phyloP scores from a whole-genome alignment of 2,797 vertebrate species.

The Buceros bicornis region DNA sequence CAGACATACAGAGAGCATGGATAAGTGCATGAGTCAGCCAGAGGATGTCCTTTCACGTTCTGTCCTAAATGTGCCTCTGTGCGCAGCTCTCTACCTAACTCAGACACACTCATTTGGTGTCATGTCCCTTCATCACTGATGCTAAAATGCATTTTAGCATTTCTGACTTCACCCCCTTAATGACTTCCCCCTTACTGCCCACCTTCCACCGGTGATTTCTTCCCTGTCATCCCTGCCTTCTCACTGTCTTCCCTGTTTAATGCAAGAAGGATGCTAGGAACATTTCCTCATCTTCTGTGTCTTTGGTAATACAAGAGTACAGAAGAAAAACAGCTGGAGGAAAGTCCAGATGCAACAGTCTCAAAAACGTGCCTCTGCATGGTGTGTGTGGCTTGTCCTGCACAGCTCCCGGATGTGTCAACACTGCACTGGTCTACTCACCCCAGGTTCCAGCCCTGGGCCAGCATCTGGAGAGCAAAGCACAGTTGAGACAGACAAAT shows the following conservation, averaged over 20 bases:
- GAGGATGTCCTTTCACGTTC: slow-evolving; percentile 36
- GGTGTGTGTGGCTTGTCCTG: rapidly evolving
- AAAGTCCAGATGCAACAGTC: neutral
- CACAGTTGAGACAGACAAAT: neutral
- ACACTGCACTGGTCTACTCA: neutral
- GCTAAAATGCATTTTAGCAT: neutral
- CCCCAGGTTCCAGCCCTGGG: neutral
- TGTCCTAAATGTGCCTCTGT: slow-evolving; percentile 8
- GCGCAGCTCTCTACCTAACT: neutral
- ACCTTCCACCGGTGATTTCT: neutral
- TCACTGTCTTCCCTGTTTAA: neutral
- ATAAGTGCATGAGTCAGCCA: neutral
- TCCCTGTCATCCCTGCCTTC: neutral
- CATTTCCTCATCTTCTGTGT: slow-evolving; percentile 8
- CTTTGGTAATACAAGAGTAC: neutral
- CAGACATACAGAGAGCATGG: neutral
- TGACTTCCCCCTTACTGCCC: neutral
- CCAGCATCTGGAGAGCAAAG: neutral
- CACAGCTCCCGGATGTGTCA: neutral
- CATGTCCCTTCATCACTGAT: neutral
- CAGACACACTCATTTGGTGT: neutral
- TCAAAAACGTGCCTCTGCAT: neutral
- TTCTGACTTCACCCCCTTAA: neutral
- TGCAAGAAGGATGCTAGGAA: neutral
- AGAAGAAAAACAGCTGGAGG: slow-evolving; percentile 9